phyloP scores from a whole-genome alignment of 2,888 invertebrate species.

The Meliscaeva auricollis region DNA sequence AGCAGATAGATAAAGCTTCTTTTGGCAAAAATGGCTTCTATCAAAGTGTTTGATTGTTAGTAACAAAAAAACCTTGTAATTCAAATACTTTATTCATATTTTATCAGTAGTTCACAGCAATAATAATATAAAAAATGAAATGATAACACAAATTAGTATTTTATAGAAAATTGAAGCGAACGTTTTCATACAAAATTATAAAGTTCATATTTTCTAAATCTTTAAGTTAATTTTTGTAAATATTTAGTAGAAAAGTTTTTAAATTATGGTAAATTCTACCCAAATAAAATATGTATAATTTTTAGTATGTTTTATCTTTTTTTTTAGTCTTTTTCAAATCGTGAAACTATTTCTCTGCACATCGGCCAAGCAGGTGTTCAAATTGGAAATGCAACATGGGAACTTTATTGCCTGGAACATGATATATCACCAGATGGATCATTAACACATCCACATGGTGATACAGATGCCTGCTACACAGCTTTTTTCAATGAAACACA shows the following conservation, averaged over 20 bases:
- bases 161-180: slow-evolving; percentile 19
- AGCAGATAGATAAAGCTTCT: too few species aligned
- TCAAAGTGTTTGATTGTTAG: too few species aligned
- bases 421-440: slow-evolving; percentile 91
- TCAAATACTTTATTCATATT: slow-evolving; percentile 9
- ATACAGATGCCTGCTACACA: slow-evolving; percentile 86
- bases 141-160: slow-evolving; percentile 35
- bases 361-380: slow-evolving; percentile 93
- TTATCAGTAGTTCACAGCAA: slow-evolving; percentile 26
- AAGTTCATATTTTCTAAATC: slow-evolving; percentile 5
- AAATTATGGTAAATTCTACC: slow-evolving; percentile 35
- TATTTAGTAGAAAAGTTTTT: too few species aligned
- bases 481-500: slow-evolving; percentile 92
- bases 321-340: slow-evolving; percentile 80
- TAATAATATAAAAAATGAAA: background rate
- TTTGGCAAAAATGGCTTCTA: too few species aligned
- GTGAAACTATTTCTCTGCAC: slow-evolving; percentile 93
- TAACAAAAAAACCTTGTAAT: background rate
- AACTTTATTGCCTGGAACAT: slow-evolving; percentile 91
- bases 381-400: slow-evolving; percentile 92
- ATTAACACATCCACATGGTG: slow-evolving; percentile 83
- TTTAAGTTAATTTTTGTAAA: slow-evolving; percentile 5
- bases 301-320: background rate
- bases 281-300: background rate
- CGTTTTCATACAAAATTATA: slow-evolving; percentile 37